These are phyloP conservation scores for Caenorhabditis panamensis DNA, from an alignment of 2,888 invertebrate genomes.

Conservation along the genomic window DNA sequence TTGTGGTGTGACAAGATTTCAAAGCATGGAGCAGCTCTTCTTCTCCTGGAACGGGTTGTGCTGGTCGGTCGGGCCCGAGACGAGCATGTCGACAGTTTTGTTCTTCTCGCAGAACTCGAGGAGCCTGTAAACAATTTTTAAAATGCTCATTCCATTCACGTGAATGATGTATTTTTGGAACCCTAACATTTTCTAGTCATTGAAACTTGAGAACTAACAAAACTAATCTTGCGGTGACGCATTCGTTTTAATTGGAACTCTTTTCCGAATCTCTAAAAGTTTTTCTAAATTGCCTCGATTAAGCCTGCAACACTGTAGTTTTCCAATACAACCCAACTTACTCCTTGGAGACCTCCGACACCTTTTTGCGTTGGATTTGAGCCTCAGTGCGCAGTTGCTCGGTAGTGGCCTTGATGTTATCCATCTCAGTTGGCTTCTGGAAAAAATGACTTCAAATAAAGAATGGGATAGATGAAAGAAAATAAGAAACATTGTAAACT, in stretches of 20 bases:
- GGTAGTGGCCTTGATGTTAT: constrained; percentile 62
- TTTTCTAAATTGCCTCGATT: neutral
- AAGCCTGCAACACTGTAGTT: neutral
- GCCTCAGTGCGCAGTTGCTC: constrained; percentile 76
- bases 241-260: neutral
- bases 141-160: too few species aligned
- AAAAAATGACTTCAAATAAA: neutral
- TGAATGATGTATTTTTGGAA: too few species aligned
- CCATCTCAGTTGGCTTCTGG: constrained; percentile 48
- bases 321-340: constrained; percentile 50
- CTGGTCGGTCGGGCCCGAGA: constrained; percentile 73
- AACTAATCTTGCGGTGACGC: neutral
- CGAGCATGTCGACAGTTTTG: constrained; percentile 71
- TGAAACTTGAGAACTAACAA: too few species aligned
- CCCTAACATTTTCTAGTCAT: too few species aligned
- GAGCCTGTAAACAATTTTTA: constrained; percentile 73
- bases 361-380: constrained; percentile 70
- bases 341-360: constrained; percentile 77
- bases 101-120: constrained; percentile 78
- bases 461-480: constrained; percentile 4
- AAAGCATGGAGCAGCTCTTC: constrained; percentile 75
- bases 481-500: neutral
- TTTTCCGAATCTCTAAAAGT: neutral
- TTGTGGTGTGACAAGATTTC: constrained; percentile 1
- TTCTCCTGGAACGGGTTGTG: constrained; percentile 80